These are phyloP conservation scores for Actenoides lindsayi DNA, from an alignment of 2,113 vertebrate species.

Conservation along the genomic window DNA sequence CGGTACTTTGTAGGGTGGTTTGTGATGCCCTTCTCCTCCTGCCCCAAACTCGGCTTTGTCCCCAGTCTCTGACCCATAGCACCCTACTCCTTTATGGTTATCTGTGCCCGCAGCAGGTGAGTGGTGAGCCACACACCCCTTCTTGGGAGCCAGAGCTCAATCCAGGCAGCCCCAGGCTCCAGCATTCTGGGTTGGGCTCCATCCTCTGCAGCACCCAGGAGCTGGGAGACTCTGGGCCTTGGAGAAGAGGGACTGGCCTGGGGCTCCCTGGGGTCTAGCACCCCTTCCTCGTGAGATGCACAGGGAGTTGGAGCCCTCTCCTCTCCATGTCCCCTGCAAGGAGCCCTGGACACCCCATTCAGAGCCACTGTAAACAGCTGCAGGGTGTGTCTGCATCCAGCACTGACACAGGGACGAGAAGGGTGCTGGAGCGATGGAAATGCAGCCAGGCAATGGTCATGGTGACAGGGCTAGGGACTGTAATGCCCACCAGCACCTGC, in stretches of 20 bases:
- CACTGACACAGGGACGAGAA: neutral
- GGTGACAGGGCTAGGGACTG: neutral
- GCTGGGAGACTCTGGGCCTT: neutral
- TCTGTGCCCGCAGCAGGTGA: neutral
- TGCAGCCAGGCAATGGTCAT: neutral
- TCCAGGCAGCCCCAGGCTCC: neutral
- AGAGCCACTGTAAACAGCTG: accelerated
- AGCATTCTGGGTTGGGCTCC: neutral
- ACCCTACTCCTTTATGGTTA: neutral
- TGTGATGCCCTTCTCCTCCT: neutral
- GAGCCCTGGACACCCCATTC: neutral
- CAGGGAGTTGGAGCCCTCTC: accelerated
- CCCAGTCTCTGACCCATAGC: neutral
- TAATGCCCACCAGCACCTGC: accelerated
- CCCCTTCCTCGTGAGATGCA: accelerated
- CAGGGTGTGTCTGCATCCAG: accelerated
- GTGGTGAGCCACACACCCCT: neutral
- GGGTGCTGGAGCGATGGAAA: neutral
- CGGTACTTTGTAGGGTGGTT: neutral
- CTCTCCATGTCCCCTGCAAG: too few relatives aligned
- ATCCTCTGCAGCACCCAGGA: neutral
- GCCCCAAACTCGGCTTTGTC: neutral
- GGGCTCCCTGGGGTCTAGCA: accelerated
- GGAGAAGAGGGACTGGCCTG: neutral
- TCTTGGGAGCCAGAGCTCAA: accelerated